A percentile compares a stretch with the other conserved stretches of the same genome.
Evolutionary conservation across 2,888 invertebrate species (phyloP).

Genomic region (Galeruca laticollis): DNA sequence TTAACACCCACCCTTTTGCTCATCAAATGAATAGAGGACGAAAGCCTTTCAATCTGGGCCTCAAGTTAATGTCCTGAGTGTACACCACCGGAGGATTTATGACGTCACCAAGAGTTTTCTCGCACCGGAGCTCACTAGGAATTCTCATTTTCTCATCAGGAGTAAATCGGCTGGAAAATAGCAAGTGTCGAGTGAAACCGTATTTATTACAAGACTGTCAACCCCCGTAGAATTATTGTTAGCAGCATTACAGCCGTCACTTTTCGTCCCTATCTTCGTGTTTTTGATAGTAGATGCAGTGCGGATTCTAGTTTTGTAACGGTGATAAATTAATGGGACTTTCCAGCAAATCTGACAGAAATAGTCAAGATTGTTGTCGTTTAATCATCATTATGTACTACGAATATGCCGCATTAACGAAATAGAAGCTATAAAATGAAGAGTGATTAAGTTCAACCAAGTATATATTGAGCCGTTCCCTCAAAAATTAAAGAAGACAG

Average conservation of each 20-base stretch:
- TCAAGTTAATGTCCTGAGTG: slow-evolving; percentile 43
- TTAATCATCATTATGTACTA: too few relatives aligned
- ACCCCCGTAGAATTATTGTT: slow-evolving; percentile 66
- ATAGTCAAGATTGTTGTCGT: neutral
- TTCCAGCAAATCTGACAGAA: neutral
- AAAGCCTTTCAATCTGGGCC: slow-evolving; percentile 40
- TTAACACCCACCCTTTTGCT: neutral
- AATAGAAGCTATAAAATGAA: too few relatives aligned
- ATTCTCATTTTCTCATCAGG: slow-evolving; percentile 67
- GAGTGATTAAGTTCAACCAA: too few relatives aligned
- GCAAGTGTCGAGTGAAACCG: slow-evolving; percentile 61
- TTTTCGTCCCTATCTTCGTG: slow-evolving; percentile 19
- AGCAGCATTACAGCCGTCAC: slow-evolving; percentile 53
- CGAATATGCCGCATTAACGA: too few relatives aligned
- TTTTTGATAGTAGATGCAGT: slow-evolving; percentile 12
- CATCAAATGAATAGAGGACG: slow-evolving; percentile 38
- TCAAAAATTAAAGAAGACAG: too few relatives aligned
- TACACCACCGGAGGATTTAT: slow-evolving; percentile 51
- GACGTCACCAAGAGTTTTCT: slow-evolving; percentile 58
- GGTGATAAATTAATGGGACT: neutral
- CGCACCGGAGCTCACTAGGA: slow-evolving; percentile 60
- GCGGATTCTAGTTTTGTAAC: neutral
- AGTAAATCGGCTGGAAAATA: slow-evolving; percentile 68
- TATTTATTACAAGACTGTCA: slow-evolving; percentile 66
- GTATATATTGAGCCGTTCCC: too few relatives aligned